A percentile compares a stretch with the other conserved stretches of the same genome.
Evolutionary conservation across 2,888 invertebrate genomes (phyloP).

Genomic region (Prosopocoilus inquinatus): DNA sequence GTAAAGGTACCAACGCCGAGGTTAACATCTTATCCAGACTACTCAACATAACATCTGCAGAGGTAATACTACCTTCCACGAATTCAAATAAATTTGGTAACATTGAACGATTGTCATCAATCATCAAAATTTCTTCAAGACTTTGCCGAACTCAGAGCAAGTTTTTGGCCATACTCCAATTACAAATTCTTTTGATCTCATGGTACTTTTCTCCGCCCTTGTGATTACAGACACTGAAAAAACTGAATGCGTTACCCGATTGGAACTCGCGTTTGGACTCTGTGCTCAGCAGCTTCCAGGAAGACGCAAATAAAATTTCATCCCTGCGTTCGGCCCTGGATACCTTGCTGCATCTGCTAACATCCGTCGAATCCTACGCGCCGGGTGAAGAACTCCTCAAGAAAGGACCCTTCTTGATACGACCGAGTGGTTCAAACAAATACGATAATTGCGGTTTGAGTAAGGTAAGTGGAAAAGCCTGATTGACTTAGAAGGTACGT

Average conservation of each 20-base stretch:
- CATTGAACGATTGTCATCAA: too few species aligned
- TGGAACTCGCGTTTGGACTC: slow-evolving; percentile 38
- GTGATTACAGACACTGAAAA: slow-evolving; percentile 35
- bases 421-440: slow-evolving; percentile 43
- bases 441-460: slow-evolving; percentile 44
- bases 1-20: slow-evolving; percentile 46
- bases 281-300: slow-evolving; percentile 33
- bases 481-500: background rate
- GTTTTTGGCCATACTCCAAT: too few species aligned
- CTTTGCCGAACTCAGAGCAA: too few species aligned
- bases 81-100: background rate
- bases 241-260: slow-evolving; percentile 30
- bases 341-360: slow-evolving; percentile 36
- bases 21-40: slow-evolving; percentile 59
- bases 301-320: slow-evolving; percentile 29
- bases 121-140: too few species aligned
- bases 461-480: slow-evolving; percentile 32
- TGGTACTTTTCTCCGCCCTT: background rate
- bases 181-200: background rate
- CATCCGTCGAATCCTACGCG: slow-evolving; percentile 32
- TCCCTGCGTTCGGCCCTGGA: slow-evolving; percentile 33
- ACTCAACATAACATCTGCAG: slow-evolving; percentile 51
- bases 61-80: slow-evolving; percentile 34
- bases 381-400: slow-evolving; percentile 35
- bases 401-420: slow-evolving; percentile 40